Base-by-base conservation (phyloP, 2,888 invertebrate species). In the Agonum fuliginosum region DNA sequence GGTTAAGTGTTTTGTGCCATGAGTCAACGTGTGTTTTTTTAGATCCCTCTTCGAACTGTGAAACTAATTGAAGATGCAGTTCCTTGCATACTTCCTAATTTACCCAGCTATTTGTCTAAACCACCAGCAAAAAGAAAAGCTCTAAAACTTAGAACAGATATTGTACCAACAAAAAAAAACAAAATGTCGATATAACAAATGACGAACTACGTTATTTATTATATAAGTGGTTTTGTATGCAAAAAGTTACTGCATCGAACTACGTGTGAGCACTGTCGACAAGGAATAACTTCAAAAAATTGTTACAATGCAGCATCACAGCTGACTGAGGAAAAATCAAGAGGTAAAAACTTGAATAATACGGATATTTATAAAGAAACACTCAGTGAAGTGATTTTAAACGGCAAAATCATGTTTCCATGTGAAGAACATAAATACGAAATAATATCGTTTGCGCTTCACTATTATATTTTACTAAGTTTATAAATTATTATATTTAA, bases 121-220 rank as follows among this genome's bases (percentile, higher is more conserved):
- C n/a, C n/a, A n/a, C n/a, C n/a, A n/a, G n/a, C n/a, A n/a, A n/a
- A n/a, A n/a, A n/a, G n/a, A n/a, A n/a, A n/a, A n/a, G n/a, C n/a
- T n/a, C n/a, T n/a, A n/a, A n/a, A n/a, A n/a, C n/a, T n/a, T n/a
- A n/a, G n/a, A n/a, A n/a, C n/a, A n/a, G n/a, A n/a, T n/a, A n/a
- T n/a, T n/a, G n/a, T n/a, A n/a, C n/a, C n/a, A n/a, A n/a, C n/a
- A n/a, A n/a, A n/a, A n/a, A n/a, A n/a, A n/a, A n/a, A n/a, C n/a
- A n/a, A n/a, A n/a, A n/a, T n/a, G n/a, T n/a, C n/a, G n/a, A n/a
- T n/a, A n/a, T n/a, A n/a, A n/a, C n/a, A n/a, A n/a, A n/a, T n/a
- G n/a, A n/a, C n/a, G n/a, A n/a, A 48, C 14, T 48, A 14, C 14
- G 12, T 48, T 48, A 48, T 48, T 8, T 48, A 48, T 48, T 48